Evolutionary conservation across 23 tunicate species (phyloP).

Genomic region (Corella eumyota): DNA sequence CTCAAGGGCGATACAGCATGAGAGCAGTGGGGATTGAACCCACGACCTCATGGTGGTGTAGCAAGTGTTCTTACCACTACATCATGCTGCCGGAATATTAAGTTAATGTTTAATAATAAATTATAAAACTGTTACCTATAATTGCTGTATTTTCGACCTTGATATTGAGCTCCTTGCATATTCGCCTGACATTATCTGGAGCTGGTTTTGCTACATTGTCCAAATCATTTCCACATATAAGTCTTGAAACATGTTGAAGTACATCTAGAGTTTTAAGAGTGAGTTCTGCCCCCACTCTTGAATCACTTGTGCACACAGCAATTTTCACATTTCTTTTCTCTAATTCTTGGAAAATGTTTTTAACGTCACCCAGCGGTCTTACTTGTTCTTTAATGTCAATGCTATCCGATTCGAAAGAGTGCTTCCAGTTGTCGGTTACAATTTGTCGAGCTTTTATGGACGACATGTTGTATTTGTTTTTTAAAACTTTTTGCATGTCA

Average conservation of each 20-base stretch:
- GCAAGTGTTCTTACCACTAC: too few relatives aligned
- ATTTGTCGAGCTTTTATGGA: not conserved
- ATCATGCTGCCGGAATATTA: too few relatives aligned
- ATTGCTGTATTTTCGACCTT: slow-evolving; percentile 17
- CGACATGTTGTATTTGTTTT: not conserved
- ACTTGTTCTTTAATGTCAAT: not conserved
- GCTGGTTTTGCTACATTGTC: slow-evolving; percentile 34
- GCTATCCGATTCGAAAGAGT: not conserved
- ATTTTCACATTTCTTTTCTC: slow-evolving; percentile 13
- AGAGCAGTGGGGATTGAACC: too few relatives aligned
- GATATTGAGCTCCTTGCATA: slow-evolving; percentile 19
- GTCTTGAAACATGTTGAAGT: slow-evolving; percentile 4
- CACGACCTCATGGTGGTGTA: too few relatives aligned
- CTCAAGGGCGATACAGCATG: too few relatives aligned
- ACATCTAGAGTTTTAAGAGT: slow-evolving; percentile 12
- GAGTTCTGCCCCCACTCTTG: slow-evolving; percentile 2
- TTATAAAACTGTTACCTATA: slow-evolving; percentile 14
- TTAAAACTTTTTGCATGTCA: slow-evolving; percentile 1
- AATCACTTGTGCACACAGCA: slow-evolving; percentile 35
- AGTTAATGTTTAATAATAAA: too few relatives aligned
- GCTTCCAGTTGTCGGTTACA: slow-evolving; percentile 2
- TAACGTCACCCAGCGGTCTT: slow-evolving; percentile 21
- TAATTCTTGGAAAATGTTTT: slow-evolving; percentile 6
- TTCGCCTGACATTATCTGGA: slow-evolving; percentile 32
- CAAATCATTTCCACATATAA: slow-evolving; percentile 34